Conservation (phyloP, 2,888 invertebrate genomes). For the Resseliella maxima region DNA sequence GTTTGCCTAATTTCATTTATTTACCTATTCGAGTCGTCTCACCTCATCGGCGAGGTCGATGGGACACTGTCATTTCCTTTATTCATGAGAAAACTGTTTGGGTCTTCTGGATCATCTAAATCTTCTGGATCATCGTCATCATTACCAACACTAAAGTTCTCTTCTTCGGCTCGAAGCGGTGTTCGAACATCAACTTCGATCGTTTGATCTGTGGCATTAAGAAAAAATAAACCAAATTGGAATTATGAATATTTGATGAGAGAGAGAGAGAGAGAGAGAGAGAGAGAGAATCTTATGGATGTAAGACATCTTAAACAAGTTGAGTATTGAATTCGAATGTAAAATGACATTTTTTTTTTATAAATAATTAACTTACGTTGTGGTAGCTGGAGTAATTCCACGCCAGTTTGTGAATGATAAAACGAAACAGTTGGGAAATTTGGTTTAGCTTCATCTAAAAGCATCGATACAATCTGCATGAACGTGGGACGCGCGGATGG, state of each 20-base stretch:
- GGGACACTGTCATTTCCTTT: conserved; percentile 59
- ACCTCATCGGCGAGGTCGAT: conserved; percentile 66
- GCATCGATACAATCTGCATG: conserved; percentile 80
- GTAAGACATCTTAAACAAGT: not conserved
- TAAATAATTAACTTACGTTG: conserved; percentile 59
- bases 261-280: too few species aligned
- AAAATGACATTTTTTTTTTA: too few species aligned
- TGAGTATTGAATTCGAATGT: not conserved
- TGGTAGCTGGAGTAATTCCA: conserved; percentile 69
- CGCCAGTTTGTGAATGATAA: conserved; percentile 74
- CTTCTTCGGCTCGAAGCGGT: conserved; percentile 64
- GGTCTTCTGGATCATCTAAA: conserved; percentile 46
- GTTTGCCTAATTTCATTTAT: conserved; percentile 59
- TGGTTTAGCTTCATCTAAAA: conserved; percentile 74
- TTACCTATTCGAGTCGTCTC: conserved; percentile 64
- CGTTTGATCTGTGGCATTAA: conserved; percentile 27
- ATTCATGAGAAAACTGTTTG: conserved; percentile 62
- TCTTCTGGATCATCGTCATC: conserved; percentile 42
- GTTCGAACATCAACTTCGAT: conserved; percentile 65
- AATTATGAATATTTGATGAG: too few species aligned
- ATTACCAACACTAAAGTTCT: conserved; percentile 65
- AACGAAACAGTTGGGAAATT: conserved; percentile 73
- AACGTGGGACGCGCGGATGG: conserved; percentile 85
- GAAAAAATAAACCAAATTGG: not conserved
- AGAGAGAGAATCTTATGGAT: too few species aligned